These are phyloP conservation scores for Ispidina picta DNA, from an alignment of 2,797 vertebrate genomes.

Conservation along the genomic window DNA sequence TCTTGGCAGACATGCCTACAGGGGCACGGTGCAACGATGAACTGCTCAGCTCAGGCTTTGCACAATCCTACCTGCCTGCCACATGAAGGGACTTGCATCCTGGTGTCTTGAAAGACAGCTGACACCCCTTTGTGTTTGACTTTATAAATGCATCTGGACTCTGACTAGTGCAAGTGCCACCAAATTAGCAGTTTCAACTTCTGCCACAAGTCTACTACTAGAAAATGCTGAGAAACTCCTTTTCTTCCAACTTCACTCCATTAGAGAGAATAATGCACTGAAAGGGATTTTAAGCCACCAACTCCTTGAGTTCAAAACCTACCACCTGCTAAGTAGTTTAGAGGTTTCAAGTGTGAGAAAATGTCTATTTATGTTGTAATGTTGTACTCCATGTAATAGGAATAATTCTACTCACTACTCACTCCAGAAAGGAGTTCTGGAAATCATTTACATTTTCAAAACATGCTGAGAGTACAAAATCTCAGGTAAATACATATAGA, in stretches of 20 bases:
- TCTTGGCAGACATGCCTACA: not conserved
- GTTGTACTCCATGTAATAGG: not conserved
- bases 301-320: not conserved
- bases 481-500: not conserved
- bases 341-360: not conserved
- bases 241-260: not conserved
- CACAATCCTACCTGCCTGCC: not conserved
- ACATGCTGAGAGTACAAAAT: not conserved
- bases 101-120: not conserved
- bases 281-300: not conserved
- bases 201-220: not conserved
- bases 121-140: not conserved
- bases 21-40: not conserved
- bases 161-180: not conserved
- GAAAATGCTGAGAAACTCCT: not conserved
- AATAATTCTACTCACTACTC: not conserved
- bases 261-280: not conserved
- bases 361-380: not conserved
- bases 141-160: not conserved
- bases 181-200: not conserved
- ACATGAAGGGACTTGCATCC: not conserved
- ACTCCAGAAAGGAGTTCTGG: not conserved
- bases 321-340: not conserved
- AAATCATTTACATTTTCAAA: not conserved
- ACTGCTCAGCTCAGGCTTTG: not conserved